A percentile compares a stretch with the other conserved stretches of the same genome.
phyloP scores from a whole-genome alignment of 2,797 vertebrate species.

The Acestrorhynchus altus region DNA sequence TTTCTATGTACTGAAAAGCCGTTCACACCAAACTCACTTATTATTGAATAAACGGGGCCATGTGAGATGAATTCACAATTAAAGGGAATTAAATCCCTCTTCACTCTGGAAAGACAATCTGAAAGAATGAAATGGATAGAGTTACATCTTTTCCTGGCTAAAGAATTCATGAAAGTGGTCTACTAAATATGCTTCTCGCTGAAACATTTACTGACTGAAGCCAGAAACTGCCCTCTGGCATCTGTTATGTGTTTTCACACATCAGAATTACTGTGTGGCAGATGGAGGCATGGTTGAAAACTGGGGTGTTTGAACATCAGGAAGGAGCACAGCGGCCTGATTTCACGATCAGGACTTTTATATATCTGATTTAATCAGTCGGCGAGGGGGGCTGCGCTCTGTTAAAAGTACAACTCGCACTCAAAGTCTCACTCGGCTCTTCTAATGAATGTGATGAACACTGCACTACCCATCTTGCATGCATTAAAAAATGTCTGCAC shows the following conservation, averaged over 20 bases:
- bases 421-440: conserved; percentile 4
- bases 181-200: too few relatives aligned
- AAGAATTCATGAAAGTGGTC: not conserved
- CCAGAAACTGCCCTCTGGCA: not conserved
- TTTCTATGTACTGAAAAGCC: not conserved
- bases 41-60: too few relatives aligned
- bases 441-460: conserved; percentile 46
- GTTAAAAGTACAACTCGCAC: not conserved
- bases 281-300: not conserved
- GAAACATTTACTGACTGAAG: not conserved
- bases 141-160: not conserved
- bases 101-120: too few relatives aligned
- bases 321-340: not conserved
- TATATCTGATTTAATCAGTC: not conserved
- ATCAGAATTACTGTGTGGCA: not conserved
- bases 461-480: conserved; percentile 25
- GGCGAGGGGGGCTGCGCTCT: conserved; percentile 2
- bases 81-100: too few relatives aligned
- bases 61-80: too few relatives aligned
- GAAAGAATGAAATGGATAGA: not conserved
- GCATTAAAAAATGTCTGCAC: conserved; percentile 29
- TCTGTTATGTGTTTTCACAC: not conserved
- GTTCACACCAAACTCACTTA: not conserved
- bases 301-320: not conserved
- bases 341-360: not conserved